Evolutionary conservation across 1,140 invertebrate species (phyloP), one percentile per base, ranked within the genome.

Genomic region (Cherax quadricarinatus): DNA sequence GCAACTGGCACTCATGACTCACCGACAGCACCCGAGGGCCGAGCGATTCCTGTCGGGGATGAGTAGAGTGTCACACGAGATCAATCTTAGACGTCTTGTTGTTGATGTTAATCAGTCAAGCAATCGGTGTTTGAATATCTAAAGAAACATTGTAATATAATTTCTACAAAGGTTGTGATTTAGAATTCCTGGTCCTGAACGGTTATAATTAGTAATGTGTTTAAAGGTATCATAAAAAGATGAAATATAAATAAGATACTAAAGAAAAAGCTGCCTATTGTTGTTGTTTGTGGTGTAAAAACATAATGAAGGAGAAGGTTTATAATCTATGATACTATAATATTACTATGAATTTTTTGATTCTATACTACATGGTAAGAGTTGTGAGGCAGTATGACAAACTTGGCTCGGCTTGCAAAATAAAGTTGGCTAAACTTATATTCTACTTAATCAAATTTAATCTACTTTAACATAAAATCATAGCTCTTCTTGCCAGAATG

Each of bases 21-120:
- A 87, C 86, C 86, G 86, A 87, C 70, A 87, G 57, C 75, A 87
- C 86, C 49, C 86, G 86, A 87, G 86, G 86, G 73, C 86, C 73
- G 86, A 87, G 86, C 70, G 86, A 87, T 53, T 87, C 86, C 86
- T 87, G 86, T 21, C 86, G 86, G 86, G 86, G 75, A 87, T 87
- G 86, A 30, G 70, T 78, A 87, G 4, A 87, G 62, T 66, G 5
- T 66, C 62, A 66, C 62, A 66, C 16, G 62, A 66, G 62, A 18
- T 66, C 62, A 66, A 18, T 66, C 62, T 66, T 18, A 53, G 48
- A 41, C 21, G 18, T 41, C 30, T 62, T 62, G 83, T 84, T 24
- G 12, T 82, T 82, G 1, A 21, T 41, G 2, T 16, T 51, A 51
- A 51, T n/a, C 82, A 49, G 30, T 84, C 16, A 57, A 41, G 49